phyloP scores from a whole-genome alignment of 2,797 vertebrate genomes.

The Pangasius djambal region DNA sequence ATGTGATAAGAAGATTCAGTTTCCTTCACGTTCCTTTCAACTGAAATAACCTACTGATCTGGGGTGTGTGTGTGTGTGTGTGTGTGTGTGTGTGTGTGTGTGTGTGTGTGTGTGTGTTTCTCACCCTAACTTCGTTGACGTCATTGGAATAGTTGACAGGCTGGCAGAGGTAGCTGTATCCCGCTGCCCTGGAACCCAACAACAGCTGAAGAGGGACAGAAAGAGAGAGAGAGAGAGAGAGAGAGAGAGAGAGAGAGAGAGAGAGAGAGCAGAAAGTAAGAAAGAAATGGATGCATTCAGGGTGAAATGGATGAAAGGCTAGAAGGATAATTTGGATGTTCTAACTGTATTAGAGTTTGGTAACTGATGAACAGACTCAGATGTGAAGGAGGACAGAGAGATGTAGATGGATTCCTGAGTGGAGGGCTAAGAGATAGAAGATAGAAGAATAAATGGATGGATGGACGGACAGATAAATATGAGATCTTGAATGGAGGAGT shows the following conservation, averaged over 20 bases:
- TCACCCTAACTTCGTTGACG: slow-evolving; percentile 96
- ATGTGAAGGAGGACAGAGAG: neutral
- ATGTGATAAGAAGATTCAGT: neutral
- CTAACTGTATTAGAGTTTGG: neutral
- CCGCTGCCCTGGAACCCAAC: slow-evolving; percentile 88
- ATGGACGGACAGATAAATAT: neutral
- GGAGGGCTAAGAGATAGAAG: neutral
- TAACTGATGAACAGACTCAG: neutral
- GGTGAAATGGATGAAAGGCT: neutral
- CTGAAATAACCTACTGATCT: neutral
- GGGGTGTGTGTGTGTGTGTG: neutral
- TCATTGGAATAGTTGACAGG: slow-evolving; percentile 94
- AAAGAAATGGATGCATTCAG: neutral
- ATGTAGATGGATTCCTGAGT: neutral
- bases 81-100: slow-evolving; percentile 2
- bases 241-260: neutral
- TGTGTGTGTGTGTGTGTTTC: slow-evolving; percentile 55
- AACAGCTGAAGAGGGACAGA: slow-evolving; percentile 81
- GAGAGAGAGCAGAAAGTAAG: too few species aligned
- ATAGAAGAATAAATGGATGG: neutral
- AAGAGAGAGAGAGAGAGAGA: neutral
- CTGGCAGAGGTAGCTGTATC: slow-evolving; percentile 98
- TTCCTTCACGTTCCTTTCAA: neutral
- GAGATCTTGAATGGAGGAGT: neutral
- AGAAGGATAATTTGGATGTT: neutral